Conservation (phyloP, 2,888 invertebrate genomes). For the Lasius platythorax region DNA sequence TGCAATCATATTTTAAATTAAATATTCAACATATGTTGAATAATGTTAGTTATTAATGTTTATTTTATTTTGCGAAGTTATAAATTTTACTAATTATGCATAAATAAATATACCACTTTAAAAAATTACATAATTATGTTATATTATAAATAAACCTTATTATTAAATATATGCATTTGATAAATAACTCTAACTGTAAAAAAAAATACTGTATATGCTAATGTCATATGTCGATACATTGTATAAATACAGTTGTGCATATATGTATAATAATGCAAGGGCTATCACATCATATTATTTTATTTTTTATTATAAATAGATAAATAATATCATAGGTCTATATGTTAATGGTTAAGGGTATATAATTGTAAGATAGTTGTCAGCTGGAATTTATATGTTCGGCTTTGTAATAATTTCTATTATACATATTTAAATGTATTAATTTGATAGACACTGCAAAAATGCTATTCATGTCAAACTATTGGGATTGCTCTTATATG, state of each 20-base stretch:
- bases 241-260: neutral
- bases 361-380: neutral
- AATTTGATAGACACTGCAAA: constrained; percentile 8
- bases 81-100: neutral
- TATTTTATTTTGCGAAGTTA: constrained; percentile 21
- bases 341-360: neutral
- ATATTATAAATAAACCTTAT: neutral
- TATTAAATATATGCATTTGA: constrained; percentile 16
- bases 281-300: neutral
- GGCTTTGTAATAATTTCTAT: constrained; percentile 28
- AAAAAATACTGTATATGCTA: neutral
- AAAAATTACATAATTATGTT: constrained; percentile 6
- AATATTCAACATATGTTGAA: constrained; percentile 42
- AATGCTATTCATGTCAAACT: constrained; percentile 37
- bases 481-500: constrained; percentile 51
- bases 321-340: neutral
- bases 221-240: constrained; percentile 2
- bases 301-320: constrained; percentile 21
- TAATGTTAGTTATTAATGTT: constrained; percentile 26
- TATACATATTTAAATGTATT: constrained; percentile 21
- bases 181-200: constrained; percentile 13
- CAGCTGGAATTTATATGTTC: neutral
- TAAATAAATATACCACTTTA: constrained; percentile 6
- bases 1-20: constrained; percentile 37
- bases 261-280: neutral